Evolutionary conservation across 2,888 invertebrate species (phyloP).

Genomic region (Lomographa bimaculata): DNA sequence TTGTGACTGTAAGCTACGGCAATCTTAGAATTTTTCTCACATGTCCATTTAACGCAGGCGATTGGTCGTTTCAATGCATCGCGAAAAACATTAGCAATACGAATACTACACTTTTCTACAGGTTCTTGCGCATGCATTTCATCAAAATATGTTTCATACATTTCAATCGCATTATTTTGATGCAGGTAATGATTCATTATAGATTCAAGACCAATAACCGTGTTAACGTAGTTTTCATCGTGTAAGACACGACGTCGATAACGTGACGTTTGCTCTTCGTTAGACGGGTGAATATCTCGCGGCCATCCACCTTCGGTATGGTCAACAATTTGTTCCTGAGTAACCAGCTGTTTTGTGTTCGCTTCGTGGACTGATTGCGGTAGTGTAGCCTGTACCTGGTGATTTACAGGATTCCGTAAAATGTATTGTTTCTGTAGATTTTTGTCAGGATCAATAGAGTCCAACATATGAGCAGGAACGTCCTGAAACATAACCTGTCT

Average conservation of each 20-base stretch:
- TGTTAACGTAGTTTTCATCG: conserved; percentile 88
- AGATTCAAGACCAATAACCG: conserved; percentile 82
- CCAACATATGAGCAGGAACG: conserved; percentile 63
- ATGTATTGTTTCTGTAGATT: conserved; percentile 67
- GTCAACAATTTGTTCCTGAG: conserved; percentile 85
- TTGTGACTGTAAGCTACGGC: conserved; percentile 85
- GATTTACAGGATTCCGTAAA: conserved; percentile 78
- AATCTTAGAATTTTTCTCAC: conserved; percentile 85
- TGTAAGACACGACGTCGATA: conserved; percentile 91
- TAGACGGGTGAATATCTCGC: conserved; percentile 86
- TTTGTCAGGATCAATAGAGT: conserved; percentile 66
- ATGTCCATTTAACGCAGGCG: conserved; percentile 88
- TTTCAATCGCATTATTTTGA: conserved; percentile 92
- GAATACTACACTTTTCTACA: conserved; percentile 81
- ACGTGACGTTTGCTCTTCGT: conserved; percentile 88
- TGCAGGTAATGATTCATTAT: conserved; percentile 86
- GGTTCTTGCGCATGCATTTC: conserved; percentile 76
- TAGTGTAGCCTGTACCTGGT: conserved; percentile 71
- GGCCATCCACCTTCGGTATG: conserved; percentile 95
- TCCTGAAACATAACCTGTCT: conserved; percentile 74
- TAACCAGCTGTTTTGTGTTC: conserved; percentile 85
- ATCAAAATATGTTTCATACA: conserved; percentile 90
- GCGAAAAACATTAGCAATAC: conserved; percentile 87
- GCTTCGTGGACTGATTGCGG: conserved; percentile 76
- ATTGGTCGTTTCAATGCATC: conserved; percentile 80